Evolutionary conservation across 2,113 vertebrate genomes (phyloP), one percentile per base, ranked within the genome.

Genomic region (Pholis gunnellus): DNA sequence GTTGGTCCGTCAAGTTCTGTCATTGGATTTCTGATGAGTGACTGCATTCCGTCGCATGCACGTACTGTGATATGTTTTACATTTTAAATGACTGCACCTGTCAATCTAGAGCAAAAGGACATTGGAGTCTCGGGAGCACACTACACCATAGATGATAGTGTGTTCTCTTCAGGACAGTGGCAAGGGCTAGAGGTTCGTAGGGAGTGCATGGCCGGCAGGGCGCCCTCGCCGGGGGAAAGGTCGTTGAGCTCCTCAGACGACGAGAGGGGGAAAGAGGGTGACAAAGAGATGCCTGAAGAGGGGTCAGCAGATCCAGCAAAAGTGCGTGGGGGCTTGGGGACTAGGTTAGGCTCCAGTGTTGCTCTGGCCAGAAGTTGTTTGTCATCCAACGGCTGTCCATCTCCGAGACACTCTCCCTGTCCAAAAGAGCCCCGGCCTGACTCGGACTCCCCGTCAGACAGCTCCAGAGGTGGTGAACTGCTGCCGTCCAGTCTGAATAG

Each of bases 171-270:
- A 0, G 97, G 88, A 59, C 96, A 97, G 82, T 96, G 96, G 50
- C 95, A 96, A 92, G 97, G 96, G 78, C 95, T 93, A 40, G 97
- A 96, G 96, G 97, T 98, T 96, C 97, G 96, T 95, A 97, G 95
- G 86, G 96, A 95, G 90, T 97, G 96, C 1, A 95, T 95, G 85
- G 90, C 70, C 5, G 96, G 95, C 63, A 94, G 91, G 88, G 94
- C 63, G 93, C 97, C 96, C 2, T 97, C 97, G 0, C 95, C 95
- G 42, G 98, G 97, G 7, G 96, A 97, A 80, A 98, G 96, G 96
- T 99, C 98, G 92, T 97, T 99, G 84, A 99, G 96, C 88, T 99
- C 98, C 67, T 97, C 97, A 0, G 98, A 99, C 0, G 98, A 99
- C 48, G 98, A 99, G 72, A 99, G 96, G 2, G 98, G 98, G 94